These are phyloP conservation scores for Microcebus lehilahytsara DNA, from an alignment of 2,113 vertebrate genomes.

Conservation along the genomic window DNA sequence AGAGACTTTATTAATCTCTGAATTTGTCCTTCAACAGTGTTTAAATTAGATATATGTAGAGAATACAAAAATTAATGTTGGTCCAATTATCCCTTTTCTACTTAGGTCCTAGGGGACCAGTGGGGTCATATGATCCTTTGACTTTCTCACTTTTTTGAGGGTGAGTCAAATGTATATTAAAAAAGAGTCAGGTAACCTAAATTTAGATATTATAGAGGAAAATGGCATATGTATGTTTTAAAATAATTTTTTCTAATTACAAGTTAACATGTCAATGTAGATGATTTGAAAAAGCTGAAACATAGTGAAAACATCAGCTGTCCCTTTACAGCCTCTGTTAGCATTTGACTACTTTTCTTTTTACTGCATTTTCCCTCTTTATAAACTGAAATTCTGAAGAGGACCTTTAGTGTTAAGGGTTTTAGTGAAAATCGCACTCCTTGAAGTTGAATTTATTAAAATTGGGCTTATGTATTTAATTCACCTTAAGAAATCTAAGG, in stretches of 20 bases:
- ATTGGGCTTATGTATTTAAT: no score
- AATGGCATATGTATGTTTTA: background rate
- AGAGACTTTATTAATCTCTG: background rate
- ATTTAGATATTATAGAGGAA: background rate
- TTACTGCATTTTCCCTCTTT: background rate
- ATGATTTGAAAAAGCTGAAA: background rate
- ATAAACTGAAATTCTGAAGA: conserved; percentile 5
- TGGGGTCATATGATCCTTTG: background rate
- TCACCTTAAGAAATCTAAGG: no score
- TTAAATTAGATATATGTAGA: background rate
- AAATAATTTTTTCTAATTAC: background rate
- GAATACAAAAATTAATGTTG: background rate
- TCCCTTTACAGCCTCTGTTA: background rate
- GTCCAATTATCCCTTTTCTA: background rate
- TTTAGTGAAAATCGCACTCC: background rate
- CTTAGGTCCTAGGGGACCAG: background rate
- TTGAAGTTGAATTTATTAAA: background rate
- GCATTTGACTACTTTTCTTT: background rate
- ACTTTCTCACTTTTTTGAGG: background rate
- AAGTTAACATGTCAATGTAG: background rate
- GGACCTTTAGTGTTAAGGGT: background rate
- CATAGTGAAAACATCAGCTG: background rate
- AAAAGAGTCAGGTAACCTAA: background rate
- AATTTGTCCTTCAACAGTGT: background rate
- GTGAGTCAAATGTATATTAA: background rate